phyloP scores from a whole-genome alignment of 2,797 vertebrate genomes.

The Spinus pinus region DNA sequence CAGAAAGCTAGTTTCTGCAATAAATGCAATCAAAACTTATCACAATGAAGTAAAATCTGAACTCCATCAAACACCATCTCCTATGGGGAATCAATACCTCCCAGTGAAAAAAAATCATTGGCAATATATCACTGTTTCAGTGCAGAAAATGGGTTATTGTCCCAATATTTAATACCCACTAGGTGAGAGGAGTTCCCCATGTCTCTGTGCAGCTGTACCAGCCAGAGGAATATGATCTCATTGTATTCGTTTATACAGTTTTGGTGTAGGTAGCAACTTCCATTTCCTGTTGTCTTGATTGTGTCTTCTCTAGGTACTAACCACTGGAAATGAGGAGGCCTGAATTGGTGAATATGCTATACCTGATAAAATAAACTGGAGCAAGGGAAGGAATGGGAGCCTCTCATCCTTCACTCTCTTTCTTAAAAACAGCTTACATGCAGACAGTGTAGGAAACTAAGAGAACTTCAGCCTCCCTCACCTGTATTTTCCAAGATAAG shows the following conservation, averaged over 20 bases:
- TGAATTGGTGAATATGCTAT: not conserved
- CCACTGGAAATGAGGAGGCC: not conserved
- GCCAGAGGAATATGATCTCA: not conserved
- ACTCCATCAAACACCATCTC: not conserved
- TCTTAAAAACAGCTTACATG: not conserved
- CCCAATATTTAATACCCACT: not conserved
- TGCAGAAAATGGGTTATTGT: not conserved
- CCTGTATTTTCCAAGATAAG: not conserved
- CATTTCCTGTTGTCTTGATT: not conserved
- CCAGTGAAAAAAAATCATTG: not conserved
- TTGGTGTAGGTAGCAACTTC: not conserved
- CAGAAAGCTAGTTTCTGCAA: not conserved
- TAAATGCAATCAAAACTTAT: not conserved
- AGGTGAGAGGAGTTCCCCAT: not conserved
- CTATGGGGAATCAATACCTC: not conserved
- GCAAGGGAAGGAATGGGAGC: not conserved
- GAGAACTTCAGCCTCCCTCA: not conserved
- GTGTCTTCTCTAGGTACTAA: not conserved
- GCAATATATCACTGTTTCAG: not conserved
- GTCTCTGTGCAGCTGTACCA: not conserved
- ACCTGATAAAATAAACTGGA: not conserved
- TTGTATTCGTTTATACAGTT: not conserved
- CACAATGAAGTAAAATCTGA: not conserved
- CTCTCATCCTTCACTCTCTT: not conserved
- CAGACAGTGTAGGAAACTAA: not conserved